Base-by-base conservation (phyloP, 2,113 vertebrate species). In the Pogonocichla stellata region DNA sequence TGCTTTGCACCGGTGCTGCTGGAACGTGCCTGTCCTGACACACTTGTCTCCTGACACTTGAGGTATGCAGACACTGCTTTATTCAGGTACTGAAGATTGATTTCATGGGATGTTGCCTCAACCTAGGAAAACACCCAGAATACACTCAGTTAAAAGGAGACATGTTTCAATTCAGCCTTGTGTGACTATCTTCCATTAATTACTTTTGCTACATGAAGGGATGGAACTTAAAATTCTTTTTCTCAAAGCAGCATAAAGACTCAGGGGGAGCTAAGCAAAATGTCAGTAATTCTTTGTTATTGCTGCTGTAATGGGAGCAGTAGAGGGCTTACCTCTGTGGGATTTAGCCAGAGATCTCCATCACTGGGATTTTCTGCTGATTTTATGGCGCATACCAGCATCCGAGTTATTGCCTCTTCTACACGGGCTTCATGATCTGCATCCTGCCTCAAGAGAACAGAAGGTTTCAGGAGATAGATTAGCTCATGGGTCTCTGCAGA, bases 41-140 rank as follows among this genome's bases (percentile, higher is more conserved):
- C 61, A 14, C 58, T 64, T 38, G 29, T 40, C 67, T 86, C 87
- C 67, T 61, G 97, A 88, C 95, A 97, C 28, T 90, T 84, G 57
- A 97, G 71, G 64, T 97, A 98, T 2, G 98, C 97, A 87, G 88
- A 95, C 71, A 99, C 78, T 3, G 99, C 99, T 90, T 98, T 93
- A 93, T 98, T 99, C 95, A 99, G 82, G 78, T 98, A 99, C 79
- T 79, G 96, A 96, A 99, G 98, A 95, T 99, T 99, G 80, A 98
- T 98, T 81, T 98, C 97, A 86, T 99, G 98, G 64, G 98, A 98
- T 18, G 97, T 95, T 81, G 98, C 97, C 73, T 97, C 98, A 53
- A 96, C 98, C 99, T 99, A 97, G 65, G 53, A 89, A 89, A 90
- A 97, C 65, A 91, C 19, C 75, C 69, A 91, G 78, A 87, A 65